phyloP scores from a whole-genome alignment of 2,888 invertebrate genomes.

The Plagodis dolabraria region DNA sequence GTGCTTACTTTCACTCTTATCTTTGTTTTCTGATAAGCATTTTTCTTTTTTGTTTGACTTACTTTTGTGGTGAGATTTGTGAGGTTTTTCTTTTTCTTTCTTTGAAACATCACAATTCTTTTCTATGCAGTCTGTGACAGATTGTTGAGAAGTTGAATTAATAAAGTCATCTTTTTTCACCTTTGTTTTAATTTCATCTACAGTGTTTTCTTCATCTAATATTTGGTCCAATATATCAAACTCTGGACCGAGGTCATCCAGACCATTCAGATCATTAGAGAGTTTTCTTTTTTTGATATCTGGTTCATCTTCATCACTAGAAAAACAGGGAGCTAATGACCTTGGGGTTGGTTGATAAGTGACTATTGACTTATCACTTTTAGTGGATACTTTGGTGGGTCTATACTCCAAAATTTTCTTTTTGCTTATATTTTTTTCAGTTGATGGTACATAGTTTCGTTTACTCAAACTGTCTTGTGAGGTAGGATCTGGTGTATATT shows the following conservation, averaged over 20 bases:
- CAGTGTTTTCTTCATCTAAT: slow-evolving; percentile 72
- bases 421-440: slow-evolving; percentile 67
- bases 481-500: slow-evolving; percentile 67
- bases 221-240: slow-evolving; percentile 82
- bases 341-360: slow-evolving; percentile 79
- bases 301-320: slow-evolving; percentile 81
- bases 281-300: slow-evolving; percentile 66
- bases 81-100: slow-evolving; percentile 37
- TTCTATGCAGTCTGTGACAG: slow-evolving; percentile 44
- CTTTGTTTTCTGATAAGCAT: slow-evolving; percentile 44
- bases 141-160: slow-evolving; percentile 20
- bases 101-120: slow-evolving; percentile 30
- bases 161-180: background rate
- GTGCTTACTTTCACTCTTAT: slow-evolving; percentile 51
- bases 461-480: slow-evolving; percentile 51
- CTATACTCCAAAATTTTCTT: slow-evolving; percentile 78
- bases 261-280: slow-evolving; percentile 69
- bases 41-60: slow-evolving; percentile 38
- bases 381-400: slow-evolving; percentile 65
- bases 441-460: slow-evolving; percentile 75
- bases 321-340: slow-evolving; percentile 75
- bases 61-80: slow-evolving; percentile 34
- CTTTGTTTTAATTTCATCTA: slow-evolving; percentile 29
- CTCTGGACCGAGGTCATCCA: slow-evolving; percentile 78
- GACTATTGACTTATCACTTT: slow-evolving; percentile 55